Evolutionary conservation across 2,888 invertebrate genomes (phyloP), one percentile per base, ranked within the genome.

Genomic region (Nomada ruficornis): DNA sequence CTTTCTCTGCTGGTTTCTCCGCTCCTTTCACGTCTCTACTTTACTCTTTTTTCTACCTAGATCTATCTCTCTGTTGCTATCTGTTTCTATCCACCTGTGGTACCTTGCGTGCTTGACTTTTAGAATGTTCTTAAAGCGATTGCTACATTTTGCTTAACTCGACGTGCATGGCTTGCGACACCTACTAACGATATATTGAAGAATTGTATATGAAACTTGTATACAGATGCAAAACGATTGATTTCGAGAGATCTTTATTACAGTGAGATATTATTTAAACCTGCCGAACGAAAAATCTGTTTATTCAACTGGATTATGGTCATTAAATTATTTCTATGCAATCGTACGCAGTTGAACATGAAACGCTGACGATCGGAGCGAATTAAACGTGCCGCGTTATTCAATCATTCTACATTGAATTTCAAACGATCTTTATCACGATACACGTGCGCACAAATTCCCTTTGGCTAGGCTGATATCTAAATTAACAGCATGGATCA

Each of bases 401-500:
- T 29, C 13, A 10, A 60, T 59, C 15, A 26, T 29, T 50, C 10
- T 13, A n/a, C 15, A 9, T 23, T 44, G 54, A 72, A 15, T 54
- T 68, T 52, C 15, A 15, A 75, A 23, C 29, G 10, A 44, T 71
- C 44, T 47, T 26, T 26, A 26, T 44, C 20, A 29, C n/a, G 65
- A 29, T 42, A 55, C 20, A 11, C 18, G 15, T 47, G 47, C 15
- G 47, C n/a, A 20, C n/a, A n/a, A 5, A 52, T 54, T 57, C n/a
- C n/a, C 26, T 55, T 47, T 2, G 47, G 59, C 44, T 59, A 11
- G 20, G 74, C 80, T 47, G 70, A n/a, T 42, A 42, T 62, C 36
- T 10, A 47, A 73, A 86, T 86, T 86, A 86, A 86, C 77, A 71
- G 78, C 81, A 81, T 79, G 84, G 77, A 50, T 44, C 54, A 13